Evolutionary conservation across 2,888 invertebrate genomes (phyloP), one percentile per base, ranked within the genome.

Genomic region (Physocephala rufipes): DNA sequence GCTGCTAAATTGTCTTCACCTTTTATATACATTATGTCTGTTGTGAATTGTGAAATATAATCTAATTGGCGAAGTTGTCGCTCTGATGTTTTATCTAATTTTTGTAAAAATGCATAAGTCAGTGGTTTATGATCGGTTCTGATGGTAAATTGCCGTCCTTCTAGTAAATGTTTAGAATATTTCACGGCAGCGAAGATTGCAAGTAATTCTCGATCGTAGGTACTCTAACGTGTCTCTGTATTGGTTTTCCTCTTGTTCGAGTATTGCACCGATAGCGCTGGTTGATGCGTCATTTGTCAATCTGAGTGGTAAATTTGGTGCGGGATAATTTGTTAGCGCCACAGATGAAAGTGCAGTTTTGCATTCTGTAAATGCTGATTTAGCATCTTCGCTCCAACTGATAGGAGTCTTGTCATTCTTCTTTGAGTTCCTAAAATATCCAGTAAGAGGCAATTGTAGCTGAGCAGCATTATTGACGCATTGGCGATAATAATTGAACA

Each of bases 41-140:
- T 43, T 45, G 62, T 43, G 19, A 43, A 62, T 62, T 62, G 43
- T 30, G 43, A 19, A 36, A 62, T 62, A 21, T 30, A 62, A 4
- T 62, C 62, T 45, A 62, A 43, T 19, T 62, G 62, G 13, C 62
- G 53, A 21, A 53, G 53, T 53, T 53, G 21, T 53, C 53, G 53
- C 53, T 53, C 53, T 43, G 21, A 43, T n/a, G 7, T 43, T 36
- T 19, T 21, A 26, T 61, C 15, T 30, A n/a, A 36, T 24, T 61
- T 61, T 2, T 61, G 19, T 30, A 61, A n/a, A 16, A 12, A 61
- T 36, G 59, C 30, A n/a, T 28, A n/a, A 12, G 19, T 61, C 12
- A 61, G 15, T 9, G 43, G 62, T 19, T 43, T 43, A 13, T 30
- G 36, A 19, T 36, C 43, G 5, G 19, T 62, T 4, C 3, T 43